Percentiles rank a stretch among this genome's conserved stretches.
Evolutionary conservation across 2,888 invertebrate species (phyloP).

Genomic region (Tridacna gigas): DNA sequence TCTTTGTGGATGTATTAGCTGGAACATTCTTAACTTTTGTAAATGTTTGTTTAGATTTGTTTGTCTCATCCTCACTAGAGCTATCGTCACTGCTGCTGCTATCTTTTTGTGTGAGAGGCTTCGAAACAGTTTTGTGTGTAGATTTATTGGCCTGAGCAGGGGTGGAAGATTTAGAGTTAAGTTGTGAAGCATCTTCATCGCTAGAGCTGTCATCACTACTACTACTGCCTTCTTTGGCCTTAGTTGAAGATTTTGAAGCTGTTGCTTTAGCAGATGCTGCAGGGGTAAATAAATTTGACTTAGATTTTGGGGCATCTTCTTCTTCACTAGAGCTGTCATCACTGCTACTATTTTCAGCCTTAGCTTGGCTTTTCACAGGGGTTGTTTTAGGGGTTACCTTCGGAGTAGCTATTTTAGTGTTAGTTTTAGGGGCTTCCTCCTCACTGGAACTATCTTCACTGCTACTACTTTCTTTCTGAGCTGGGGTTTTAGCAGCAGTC

Average conservation of each 20-base stretch:
- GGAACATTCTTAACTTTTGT: slow-evolving; percentile 16
- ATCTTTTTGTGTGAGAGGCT: slow-evolving; percentile 34
- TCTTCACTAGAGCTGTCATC: slow-evolving; percentile 60
- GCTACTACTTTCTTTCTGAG: slow-evolving; percentile 4
- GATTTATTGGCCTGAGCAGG: slow-evolving; percentile 16
- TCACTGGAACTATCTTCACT: slow-evolving; percentile 9
- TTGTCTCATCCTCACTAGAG: slow-evolving; percentile 54
- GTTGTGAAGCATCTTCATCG: slow-evolving; percentile 54
- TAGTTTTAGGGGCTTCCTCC: neutral
- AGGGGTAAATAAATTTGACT: slow-evolving; percentile 4
- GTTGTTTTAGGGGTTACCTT: slow-evolving; percentile 27
- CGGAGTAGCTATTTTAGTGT: slow-evolving; percentile 26
- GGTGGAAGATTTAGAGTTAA: slow-evolving; percentile 5
- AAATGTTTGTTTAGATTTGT: neutral
- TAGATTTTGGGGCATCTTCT: slow-evolving; percentile 36
- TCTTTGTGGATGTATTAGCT: slow-evolving; percentile 34
- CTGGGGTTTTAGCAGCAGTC: slow-evolving; percentile 6
- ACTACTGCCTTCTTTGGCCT: slow-evolving; percentile 42
- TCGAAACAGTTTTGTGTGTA: slow-evolving; percentile 53
- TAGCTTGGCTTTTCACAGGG: slow-evolving; percentile 21
- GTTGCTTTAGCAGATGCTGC: slow-evolving; percentile 23
- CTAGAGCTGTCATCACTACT: slow-evolving; percentile 54
- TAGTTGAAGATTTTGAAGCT: slow-evolving; percentile 19
- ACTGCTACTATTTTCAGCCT: slow-evolving; percentile 30
- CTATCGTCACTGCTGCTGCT: slow-evolving; percentile 37